phyloP scores from a whole-genome alignment of 2,888 invertebrate genomes.

The Philonicus albiceps region DNA sequence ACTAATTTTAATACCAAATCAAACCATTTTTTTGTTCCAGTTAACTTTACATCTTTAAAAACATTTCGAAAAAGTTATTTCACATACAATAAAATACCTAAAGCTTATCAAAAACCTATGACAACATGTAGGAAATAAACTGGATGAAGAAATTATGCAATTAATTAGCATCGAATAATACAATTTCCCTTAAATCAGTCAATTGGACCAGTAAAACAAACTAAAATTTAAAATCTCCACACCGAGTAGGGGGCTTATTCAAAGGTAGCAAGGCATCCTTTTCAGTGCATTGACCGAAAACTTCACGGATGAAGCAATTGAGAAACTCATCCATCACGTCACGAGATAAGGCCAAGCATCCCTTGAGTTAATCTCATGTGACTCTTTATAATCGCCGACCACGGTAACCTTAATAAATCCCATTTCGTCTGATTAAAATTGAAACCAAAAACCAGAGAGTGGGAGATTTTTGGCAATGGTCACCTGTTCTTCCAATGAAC shows the following conservation, averaged over 20 bases:
- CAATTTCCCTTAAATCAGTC: too few relatives aligned
- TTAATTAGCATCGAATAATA: too few relatives aligned
- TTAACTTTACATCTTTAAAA: too few relatives aligned
- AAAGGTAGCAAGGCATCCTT: not conserved
- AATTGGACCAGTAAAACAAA: too few relatives aligned
- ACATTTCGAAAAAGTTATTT: too few relatives aligned
- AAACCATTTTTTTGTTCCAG: too few relatives aligned
- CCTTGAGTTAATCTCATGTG: slow-evolving; percentile 23
- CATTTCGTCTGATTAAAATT: slow-evolving; percentile 35
- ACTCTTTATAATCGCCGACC: slow-evolving; percentile 14
- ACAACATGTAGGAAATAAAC: too few relatives aligned
- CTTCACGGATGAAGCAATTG: not conserved
- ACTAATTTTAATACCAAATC: too few relatives aligned
- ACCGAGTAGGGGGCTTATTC: not conserved
- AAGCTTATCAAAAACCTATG: too few relatives aligned
- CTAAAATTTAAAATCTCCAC: too few relatives aligned
- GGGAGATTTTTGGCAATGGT: not conserved
- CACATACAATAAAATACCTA: too few relatives aligned
- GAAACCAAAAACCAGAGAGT: slow-evolving; percentile 5
- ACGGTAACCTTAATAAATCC: slow-evolving; percentile 18
- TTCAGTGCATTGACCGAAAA: not conserved
- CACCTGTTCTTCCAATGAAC: slow-evolving; percentile 3
- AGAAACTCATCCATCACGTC: slow-evolving; percentile 1
- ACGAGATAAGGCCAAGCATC: not conserved
- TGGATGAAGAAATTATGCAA: too few relatives aligned